Percentiles rank a stretch among this genome's conserved stretches.
Evolutionary conservation across 2,888 invertebrate genomes (phyloP).

Genomic region (Girardia tigrina): DNA sequence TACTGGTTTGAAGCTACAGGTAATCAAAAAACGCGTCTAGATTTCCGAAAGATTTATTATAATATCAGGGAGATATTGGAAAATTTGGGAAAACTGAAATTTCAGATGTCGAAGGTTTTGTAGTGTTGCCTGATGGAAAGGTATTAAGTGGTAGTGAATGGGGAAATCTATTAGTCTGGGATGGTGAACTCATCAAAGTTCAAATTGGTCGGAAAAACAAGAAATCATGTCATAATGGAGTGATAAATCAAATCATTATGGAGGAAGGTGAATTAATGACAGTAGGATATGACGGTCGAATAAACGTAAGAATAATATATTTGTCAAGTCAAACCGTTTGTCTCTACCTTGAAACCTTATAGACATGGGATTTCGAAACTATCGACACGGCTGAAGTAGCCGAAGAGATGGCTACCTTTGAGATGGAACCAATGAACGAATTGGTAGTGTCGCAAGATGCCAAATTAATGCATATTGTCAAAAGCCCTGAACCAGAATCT

Average conservation of each 20-base stretch:
- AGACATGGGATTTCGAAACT: conserved; percentile 75
- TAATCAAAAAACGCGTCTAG: conserved; percentile 43
- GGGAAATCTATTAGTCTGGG: conserved; percentile 83
- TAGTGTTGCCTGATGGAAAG: conserved; percentile 75
- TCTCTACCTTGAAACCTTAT: too few relatives aligned
- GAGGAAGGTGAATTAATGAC: conserved; percentile 55
- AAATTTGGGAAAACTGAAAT: conserved; percentile 76
- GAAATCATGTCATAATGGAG: conserved; percentile 63
- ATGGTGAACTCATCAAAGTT: conserved; percentile 70
- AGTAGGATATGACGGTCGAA: conserved; percentile 52
- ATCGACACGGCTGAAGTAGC: conserved; percentile 73
- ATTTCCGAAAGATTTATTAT: not conserved
- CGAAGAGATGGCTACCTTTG: conserved; percentile 65
- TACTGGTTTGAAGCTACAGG: conserved; percentile 74
- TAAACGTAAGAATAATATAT: conserved; percentile 44
- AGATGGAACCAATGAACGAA: conserved; percentile 73
- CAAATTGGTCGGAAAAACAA: conserved; percentile 62
- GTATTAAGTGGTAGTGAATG: conserved; percentile 73
- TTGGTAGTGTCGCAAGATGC: conserved; percentile 56
- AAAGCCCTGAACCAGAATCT: conserved; percentile 49
- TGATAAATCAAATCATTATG: conserved; percentile 60
- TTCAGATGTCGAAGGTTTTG: conserved; percentile 69
- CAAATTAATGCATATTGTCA: conserved; percentile 55
- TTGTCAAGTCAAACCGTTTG: too few relatives aligned
- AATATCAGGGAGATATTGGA: conserved; percentile 57